A percentile compares a stretch with the other conserved stretches of the same genome.
Conservation (phyloP, 1,140 invertebrate genomes). For the Ruditapes philippinarum region DNA sequence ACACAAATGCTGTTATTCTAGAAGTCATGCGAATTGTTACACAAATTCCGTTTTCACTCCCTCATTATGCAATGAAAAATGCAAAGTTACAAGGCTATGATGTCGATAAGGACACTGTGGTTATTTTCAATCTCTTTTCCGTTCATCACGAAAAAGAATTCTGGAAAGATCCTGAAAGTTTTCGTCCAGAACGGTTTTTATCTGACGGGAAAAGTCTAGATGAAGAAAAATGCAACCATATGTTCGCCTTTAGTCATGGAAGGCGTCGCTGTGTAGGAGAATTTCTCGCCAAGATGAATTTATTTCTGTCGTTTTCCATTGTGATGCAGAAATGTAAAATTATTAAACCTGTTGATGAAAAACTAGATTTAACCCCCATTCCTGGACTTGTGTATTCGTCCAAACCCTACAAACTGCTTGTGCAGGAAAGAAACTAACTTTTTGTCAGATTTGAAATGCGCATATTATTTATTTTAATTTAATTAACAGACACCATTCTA, state of each 20-base stretch:
- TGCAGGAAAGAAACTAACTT: not conserved
- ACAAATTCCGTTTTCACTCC: not conserved
- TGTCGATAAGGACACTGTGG: slow-evolving; percentile 10
- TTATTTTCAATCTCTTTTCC: slow-evolving; percentile 18
- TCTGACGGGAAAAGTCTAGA: not conserved
- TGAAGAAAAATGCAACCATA: not conserved
- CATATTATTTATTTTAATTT: not conserved
- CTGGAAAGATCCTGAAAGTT: slow-evolving; percentile 19
- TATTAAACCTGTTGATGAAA: not conserved
- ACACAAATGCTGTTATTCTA: not conserved
- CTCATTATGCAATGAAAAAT: not conserved
- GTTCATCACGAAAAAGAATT: slow-evolving; percentile 1
- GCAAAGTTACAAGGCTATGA: not conserved
- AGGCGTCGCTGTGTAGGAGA: slow-evolving; percentile 18
- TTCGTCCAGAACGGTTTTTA: slow-evolving; percentile 17
- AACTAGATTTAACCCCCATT: not conserved
- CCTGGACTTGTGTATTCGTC: slow-evolving; percentile 17
- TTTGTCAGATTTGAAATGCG: not conserved
- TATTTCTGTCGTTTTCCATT: slow-evolving; percentile 9
- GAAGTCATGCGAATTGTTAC: too few species aligned
- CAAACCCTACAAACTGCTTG: not conserved
- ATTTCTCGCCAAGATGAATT: not conserved
- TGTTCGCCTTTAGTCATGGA: slow-evolving; percentile 11
- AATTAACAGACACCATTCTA: not conserved
- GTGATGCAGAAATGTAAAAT: slow-evolving; percentile 30